Base-by-base conservation (phyloP, 2,888 invertebrate genomes). In the Gastrophysa polygoni region DNA sequence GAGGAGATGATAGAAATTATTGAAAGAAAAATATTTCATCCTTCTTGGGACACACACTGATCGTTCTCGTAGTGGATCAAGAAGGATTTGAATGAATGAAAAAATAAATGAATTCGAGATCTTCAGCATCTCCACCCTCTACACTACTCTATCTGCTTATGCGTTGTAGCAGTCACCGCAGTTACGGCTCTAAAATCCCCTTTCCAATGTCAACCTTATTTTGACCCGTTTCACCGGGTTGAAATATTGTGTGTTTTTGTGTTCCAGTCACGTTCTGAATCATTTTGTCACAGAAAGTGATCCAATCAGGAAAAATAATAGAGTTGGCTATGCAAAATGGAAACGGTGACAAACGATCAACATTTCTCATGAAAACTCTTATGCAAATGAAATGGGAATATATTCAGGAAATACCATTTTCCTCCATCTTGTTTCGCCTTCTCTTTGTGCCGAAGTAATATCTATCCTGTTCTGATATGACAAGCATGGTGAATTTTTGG, bases 291-390 rank as follows among this genome's bases (percentile, higher is more conserved):
- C 73, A 69, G 72, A 75, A 76, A 77, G 77, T 75, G 77, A 76
- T 75, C 77, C 78, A 80, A 80, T 79, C 78, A 78, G 73, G 72
- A 73, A 76, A 77, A 78, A 77, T 78, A 79, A 78, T 78, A 76
- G 76, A 73, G 73, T 71, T 75, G 77, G 75, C 77, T 70, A 70
- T 70, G 72, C 68, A 70, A 64, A 73, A 73, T 69, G 70, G 67
- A 71, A 71, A 69, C 67, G 67, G 67, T 72, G 73, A 75, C 68
- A 72, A 73, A 75, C 70, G 68, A 61, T 58, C 24, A 57, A 64
- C 71, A 74, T 75, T 72, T 68, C 68, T 75, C 75, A 72, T 70
- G 63, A 63, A 68, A 68, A 70, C 68, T 64, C 65, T 60, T 69
- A 69, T 71, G 72, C 68, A 72, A 72, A 72, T 72, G 65, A 65